These are phyloP conservation scores for Brachypterus glaber DNA, from an alignment of 2,888 invertebrate species.

Conservation along the genomic window DNA sequence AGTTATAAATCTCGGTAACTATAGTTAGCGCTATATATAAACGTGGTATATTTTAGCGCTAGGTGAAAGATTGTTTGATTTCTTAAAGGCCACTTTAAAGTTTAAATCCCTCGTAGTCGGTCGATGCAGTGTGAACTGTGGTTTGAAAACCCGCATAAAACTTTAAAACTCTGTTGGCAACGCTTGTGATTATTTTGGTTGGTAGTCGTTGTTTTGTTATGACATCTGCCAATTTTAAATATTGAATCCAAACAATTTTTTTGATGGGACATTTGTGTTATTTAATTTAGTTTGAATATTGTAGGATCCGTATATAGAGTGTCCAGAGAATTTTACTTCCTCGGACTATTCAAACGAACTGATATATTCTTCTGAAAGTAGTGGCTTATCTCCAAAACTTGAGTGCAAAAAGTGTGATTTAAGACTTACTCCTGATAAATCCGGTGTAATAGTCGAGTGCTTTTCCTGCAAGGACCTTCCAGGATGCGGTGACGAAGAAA, in stretches of 20 bases:
- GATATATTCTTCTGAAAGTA: not conserved
- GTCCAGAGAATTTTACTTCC: slow-evolving; percentile 18
- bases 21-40: too few relatives aligned
- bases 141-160: too few relatives aligned
- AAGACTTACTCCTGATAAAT: slow-evolving; percentile 28
- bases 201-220: slow-evolving; percentile 10
- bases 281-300: too few relatives aligned
- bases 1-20: too few relatives aligned
- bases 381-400: slow-evolving; percentile 13
- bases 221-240: slow-evolving; percentile 2
- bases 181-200: slow-evolving; percentile 7
- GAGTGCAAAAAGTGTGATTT: slow-evolving; percentile 35
- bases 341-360: slow-evolving; percentile 14
- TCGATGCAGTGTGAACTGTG: too few relatives aligned
- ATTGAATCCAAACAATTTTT: too few relatives aligned
- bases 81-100: too few relatives aligned
- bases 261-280: too few relatives aligned
- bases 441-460: slow-evolving; percentile 32
- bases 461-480: slow-evolving; percentile 31
- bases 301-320: slow-evolving; percentile 21
- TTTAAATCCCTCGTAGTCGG: too few relatives aligned
- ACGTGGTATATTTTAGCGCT: too few relatives aligned
- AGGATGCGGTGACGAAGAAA: slow-evolving; percentile 10
- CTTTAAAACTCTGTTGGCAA: too few relatives aligned
- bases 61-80: too few relatives aligned